phyloP scores from a whole-genome alignment of 2,113 vertebrate genomes.

The Amphiprion percula region DNA sequence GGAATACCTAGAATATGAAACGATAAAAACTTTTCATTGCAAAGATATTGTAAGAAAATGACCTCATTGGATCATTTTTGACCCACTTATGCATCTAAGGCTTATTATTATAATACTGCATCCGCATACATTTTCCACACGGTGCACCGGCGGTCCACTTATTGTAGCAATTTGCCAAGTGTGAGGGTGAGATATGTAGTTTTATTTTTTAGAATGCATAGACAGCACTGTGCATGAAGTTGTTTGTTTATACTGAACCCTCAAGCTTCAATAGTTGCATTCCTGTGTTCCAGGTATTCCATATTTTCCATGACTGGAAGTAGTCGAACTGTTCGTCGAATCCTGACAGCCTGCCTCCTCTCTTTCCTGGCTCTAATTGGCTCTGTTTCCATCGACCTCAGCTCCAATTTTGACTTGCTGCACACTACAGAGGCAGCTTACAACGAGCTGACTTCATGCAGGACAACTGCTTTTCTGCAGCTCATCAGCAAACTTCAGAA shows the following conservation, averaged over 20 bases:
- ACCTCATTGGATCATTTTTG: too few species aligned
- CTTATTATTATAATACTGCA: too few species aligned
- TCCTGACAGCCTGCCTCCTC: constrained; percentile 83
- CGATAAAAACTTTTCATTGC: too few species aligned
- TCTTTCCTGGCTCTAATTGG: constrained; percentile 87
- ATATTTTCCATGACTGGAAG: constrained; percentile 55
- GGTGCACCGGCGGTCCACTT: too few species aligned
- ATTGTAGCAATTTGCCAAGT: too few species aligned
- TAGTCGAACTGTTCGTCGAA: constrained; percentile 81
- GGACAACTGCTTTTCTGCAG: constrained; percentile 67
- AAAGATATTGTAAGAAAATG: too few species aligned
- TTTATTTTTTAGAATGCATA: too few species aligned
- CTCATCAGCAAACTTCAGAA: constrained; percentile 83
- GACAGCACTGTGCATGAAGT: neutral
- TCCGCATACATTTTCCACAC: too few species aligned
- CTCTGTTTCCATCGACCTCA: constrained; percentile 84
- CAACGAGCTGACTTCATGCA: constrained; percentile 83
- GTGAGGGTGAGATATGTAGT: too few species aligned
- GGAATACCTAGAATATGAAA: too few species aligned
- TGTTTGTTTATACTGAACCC: neutral
- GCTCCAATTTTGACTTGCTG: constrained; percentile 79
- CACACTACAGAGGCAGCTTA: constrained; percentile 79
- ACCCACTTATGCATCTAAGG: too few species aligned
- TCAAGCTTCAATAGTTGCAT: neutral
- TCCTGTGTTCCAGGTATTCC: constrained; percentile 71